These are phyloP conservation scores for Phrixothrix hirtus DNA, from an alignment of 2,888 invertebrate genomes.

Conservation along the genomic window DNA sequence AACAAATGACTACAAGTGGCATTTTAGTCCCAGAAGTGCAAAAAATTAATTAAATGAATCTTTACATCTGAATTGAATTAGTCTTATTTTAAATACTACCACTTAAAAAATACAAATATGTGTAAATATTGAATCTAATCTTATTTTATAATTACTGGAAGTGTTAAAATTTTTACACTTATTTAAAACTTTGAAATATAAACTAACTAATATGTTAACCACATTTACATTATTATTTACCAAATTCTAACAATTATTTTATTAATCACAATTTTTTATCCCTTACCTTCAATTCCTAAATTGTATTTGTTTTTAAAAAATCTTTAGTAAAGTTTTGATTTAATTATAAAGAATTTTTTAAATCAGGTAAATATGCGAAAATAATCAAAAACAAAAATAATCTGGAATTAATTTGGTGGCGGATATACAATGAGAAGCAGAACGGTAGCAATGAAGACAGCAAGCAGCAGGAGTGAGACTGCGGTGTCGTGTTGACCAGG, in stretches of 20 bases:
- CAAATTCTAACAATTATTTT: neutral
- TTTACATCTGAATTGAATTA: too few species aligned
- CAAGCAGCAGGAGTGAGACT: slow-evolving; percentile 58
- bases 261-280: neutral
- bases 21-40: too few species aligned
- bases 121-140: too few species aligned
- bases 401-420: slow-evolving; percentile 52
- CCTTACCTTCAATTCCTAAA: neutral
- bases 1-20: too few species aligned
- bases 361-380: neutral
- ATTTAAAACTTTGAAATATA: neutral
- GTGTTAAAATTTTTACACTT: too few species aligned
- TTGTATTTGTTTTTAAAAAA: neutral
- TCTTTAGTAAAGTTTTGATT: neutral
- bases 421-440: slow-evolving; percentile 58
- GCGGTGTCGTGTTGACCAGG: slow-evolving; percentile 54
- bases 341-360: neutral
- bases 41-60: too few species aligned
- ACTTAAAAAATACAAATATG: too few species aligned
- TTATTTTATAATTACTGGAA: too few species aligned
- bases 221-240: neutral
- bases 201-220: neutral
- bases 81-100: neutral
- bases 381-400: slow-evolving; percentile 6
- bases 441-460: slow-evolving; percentile 56